A percentile compares a stretch with the other conserved stretches of the same genome.
Evolutionary conservation across 2,797 vertebrate species (phyloP).

Genomic region (Rhinogobio ventralis): DNA sequence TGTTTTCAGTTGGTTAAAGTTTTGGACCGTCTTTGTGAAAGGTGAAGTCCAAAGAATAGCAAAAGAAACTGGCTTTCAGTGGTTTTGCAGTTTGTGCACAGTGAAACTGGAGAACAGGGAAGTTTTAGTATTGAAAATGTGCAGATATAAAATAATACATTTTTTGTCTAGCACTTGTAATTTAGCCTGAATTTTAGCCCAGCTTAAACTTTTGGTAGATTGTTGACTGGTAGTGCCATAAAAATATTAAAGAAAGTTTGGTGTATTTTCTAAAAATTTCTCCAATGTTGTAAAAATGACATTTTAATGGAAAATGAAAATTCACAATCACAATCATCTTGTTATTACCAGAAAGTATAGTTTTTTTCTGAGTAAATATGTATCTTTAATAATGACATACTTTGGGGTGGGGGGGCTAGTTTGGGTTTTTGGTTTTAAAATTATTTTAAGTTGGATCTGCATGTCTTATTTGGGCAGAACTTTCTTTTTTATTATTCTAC

Average conservation of each 20-base stretch:
- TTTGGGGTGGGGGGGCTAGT: no score
- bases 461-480: neutral
- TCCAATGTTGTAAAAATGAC: neutral
- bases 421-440: neutral
- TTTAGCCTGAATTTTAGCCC: neutral
- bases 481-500: neutral
- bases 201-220: neutral
- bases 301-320: neutral
- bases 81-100: neutral
- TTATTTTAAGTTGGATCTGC: neutral
- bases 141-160: neutral
- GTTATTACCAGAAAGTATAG: neutral
- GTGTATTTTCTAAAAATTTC: neutral
- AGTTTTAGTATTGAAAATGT: neutral
- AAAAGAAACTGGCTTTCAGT: neutral
- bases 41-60: neutral
- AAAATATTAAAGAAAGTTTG: neutral
- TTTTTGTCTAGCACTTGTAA: neutral
- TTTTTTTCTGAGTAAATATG: neutral
- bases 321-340: neutral
- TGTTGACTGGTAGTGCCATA: neutral
- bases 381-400: neutral
- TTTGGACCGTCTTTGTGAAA: neutral
- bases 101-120: constrained; percentile 15
- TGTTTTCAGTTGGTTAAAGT: neutral